Conservation (phyloP, 2,113 vertebrate species). For the Labrus mixtus region DNA sequence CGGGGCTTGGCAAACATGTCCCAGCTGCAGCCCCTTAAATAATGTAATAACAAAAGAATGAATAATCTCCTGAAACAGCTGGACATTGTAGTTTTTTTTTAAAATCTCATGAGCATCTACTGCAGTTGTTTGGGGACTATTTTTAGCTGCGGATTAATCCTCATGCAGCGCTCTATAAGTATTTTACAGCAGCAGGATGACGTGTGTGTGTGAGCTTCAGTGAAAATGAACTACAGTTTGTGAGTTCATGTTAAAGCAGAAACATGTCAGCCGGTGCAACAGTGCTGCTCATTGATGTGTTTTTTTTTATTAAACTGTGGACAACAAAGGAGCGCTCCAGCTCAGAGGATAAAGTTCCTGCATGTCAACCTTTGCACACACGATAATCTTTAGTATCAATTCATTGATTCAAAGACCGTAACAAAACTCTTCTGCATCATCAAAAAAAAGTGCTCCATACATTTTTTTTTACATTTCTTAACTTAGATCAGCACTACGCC, state of each 20-base stretch:
- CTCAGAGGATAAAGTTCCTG: too few relatives aligned
- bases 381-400: too few relatives aligned
- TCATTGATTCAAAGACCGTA: neutral
- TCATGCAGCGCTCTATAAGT: neutral
- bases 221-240: neutral
- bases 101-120: neutral
- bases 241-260: neutral
- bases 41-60: too few relatives aligned
- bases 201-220: neutral
- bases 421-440: neutral
- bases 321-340: too few relatives aligned
- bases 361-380: too few relatives aligned
- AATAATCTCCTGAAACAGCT: neutral
- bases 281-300: neutral
- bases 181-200: neutral
- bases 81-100: neutral
- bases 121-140: neutral
- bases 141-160: neutral
- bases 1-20: too few relatives aligned
- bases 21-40: too few relatives aligned
- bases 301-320: neutral
- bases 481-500: slow-evolving; percentile 30
- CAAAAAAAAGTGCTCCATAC: neutral
- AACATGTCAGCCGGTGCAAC: neutral
- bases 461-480: slow-evolving; percentile 17